Conservation (phyloP, 2,113 vertebrate genomes). For the Chaetorhynchus papuensis region DNA sequence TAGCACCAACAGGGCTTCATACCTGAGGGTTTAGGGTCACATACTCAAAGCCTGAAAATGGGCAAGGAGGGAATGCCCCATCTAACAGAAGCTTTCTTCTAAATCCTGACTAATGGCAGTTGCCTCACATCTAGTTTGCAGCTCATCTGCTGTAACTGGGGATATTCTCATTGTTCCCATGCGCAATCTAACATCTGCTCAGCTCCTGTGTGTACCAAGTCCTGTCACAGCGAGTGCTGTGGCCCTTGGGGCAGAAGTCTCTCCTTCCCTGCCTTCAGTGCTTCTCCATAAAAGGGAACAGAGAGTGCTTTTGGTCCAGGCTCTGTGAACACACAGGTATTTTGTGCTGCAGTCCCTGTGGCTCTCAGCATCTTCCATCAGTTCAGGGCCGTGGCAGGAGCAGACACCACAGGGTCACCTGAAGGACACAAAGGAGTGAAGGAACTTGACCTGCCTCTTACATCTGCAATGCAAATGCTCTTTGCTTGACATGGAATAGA, state of each 20-base stretch:
- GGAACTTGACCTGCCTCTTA: not conserved
- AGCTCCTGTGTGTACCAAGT: not conserved
- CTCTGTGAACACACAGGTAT: not conserved
- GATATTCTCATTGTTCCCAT: not conserved
- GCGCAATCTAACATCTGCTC: not conserved
- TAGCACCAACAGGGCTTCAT: not conserved
- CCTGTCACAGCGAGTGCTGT: not conserved
- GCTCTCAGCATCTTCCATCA: not conserved
- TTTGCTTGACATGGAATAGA: not conserved
- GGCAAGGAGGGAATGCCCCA: not conserved
- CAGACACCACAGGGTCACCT: rapidly evolving
- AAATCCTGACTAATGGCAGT: not conserved
- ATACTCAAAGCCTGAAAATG: rapidly evolving
- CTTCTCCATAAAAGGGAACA: not conserved
- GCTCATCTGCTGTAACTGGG: not conserved
- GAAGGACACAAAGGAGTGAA: rapidly evolving
- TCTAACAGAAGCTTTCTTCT: not conserved
- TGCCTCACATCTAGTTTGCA: not conserved
- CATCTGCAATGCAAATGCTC: not conserved
- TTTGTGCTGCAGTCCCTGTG: not conserved
- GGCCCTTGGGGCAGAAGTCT: not conserved
- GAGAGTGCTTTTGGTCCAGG: not conserved
- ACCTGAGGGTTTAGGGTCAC: not conserved
- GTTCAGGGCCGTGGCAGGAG: not conserved
- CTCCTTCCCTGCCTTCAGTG: not conserved